Base-by-base conservation (phyloP, 2,888 invertebrate species). In the Pyralis farinalis region DNA sequence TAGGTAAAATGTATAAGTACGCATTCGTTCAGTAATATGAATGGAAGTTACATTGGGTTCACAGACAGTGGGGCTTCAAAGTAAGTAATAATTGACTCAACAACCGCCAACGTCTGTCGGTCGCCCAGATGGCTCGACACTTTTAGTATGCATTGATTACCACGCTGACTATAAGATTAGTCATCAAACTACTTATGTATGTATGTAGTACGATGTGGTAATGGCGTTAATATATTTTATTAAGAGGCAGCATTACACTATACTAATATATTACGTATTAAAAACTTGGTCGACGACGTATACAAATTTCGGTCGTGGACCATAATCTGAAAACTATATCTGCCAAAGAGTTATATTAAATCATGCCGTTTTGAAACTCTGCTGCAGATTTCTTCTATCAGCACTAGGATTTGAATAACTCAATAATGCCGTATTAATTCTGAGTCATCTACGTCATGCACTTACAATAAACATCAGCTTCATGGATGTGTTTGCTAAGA, bases 31-130 rank as follows among this genome's bases (percentile, higher is more conserved):
- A 56, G 45, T 56, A 49, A 63, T 53, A 52, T 67, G 64, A 77
- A 78, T 79, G 72, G 63, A 62, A 52, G 63, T 74, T 76, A 73
- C 62, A 79, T 76, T 78, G 71, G 63, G 63, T 56, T 58, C 61
- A 55, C 73, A 79, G 76, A 77, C 76, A 55, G 50, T 43, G 61
- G 58, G 54, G 59, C 51, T 67, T 61, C 63, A 53, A 65, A 66
- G 64, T 67, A 58, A 64, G n/a, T n/a, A 63, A 71, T 71, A 77
- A 83, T 80, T 79, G 81, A 71, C 59, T 72, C 75, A 73, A 79
- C 77, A 75, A 68, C 70, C 7, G 25, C 73, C 55, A n/a, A n/a
- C n/a, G n/a, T n/a, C n/a, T n/a, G 66, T 62, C 63, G 61, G 46
- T 48, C 58, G 63, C 66, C 69, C 78, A 68, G 66, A 74, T 71